Conservation (phyloP, 92 coral and sea anemone genomes). For the Siderastrea siderea region DNA sequence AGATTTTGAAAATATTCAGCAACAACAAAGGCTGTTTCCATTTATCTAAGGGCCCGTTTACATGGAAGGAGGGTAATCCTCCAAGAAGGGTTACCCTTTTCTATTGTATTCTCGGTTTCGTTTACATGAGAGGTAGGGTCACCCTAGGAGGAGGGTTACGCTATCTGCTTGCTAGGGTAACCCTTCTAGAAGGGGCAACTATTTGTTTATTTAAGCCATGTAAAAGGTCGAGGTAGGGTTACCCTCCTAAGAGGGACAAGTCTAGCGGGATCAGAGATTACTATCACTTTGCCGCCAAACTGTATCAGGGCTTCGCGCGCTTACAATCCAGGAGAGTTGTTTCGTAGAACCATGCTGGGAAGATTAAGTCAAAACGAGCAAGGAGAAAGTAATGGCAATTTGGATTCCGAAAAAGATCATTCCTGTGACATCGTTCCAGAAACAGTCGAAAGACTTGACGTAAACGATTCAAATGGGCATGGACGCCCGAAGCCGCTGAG, state of each 20-base stretch:
- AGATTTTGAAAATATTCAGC: too few relatives aligned
- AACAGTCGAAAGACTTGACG: too few relatives aligned
- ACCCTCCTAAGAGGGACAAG: constrained; percentile 50
- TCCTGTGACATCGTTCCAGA: too few relatives aligned
- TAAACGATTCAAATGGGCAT: constrained; percentile 25
- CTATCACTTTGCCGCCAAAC: constrained; percentile 30
- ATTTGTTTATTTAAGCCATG: constrained; percentile 66
- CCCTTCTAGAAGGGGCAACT: constrained; percentile 51
- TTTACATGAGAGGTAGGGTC: constrained; percentile 61
- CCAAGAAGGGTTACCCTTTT: constrained; percentile 20
- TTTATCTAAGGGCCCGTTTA: too few relatives aligned
- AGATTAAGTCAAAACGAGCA: constrained; percentile 5
- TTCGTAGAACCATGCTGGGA: constrained; percentile 28
- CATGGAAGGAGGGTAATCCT: too few relatives aligned
- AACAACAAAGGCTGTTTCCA: too few relatives aligned
- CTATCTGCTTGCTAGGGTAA: constrained; percentile 61
- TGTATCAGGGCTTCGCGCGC: background rate
- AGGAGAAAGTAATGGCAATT: too few relatives aligned
- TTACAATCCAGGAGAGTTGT: constrained; percentile 25
- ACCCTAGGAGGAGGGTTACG: constrained; percentile 61
- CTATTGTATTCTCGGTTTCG: constrained; percentile 29
- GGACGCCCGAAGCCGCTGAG: constrained; percentile 45
- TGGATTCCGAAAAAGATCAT: too few relatives aligned
- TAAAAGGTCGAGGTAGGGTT: constrained; percentile 52
- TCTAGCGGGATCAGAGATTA: constrained; percentile 31